Evolutionary conservation across 2,888 invertebrate genomes (phyloP).

Genomic region (Drosophila emarginata): DNA sequence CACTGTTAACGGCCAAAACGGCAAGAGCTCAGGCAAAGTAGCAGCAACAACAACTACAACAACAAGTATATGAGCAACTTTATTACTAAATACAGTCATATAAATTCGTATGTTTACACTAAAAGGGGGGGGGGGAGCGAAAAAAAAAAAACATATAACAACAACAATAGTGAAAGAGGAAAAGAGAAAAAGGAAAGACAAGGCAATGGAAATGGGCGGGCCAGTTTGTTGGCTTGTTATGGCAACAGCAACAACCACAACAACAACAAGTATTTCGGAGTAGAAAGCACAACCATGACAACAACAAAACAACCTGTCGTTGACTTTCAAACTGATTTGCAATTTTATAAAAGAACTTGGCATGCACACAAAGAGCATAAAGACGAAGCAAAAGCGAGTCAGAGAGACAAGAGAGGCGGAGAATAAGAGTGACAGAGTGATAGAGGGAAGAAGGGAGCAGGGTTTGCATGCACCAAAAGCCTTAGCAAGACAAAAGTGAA

Average conservation of each 20-base stretch:
- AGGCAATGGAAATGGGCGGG: not conserved
- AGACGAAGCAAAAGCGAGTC: not conserved
- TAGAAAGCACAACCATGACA: conserved; percentile 23
- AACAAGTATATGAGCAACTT: conserved; percentile 62
- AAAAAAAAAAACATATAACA: conserved; percentile 39
- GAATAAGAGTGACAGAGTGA: not conserved
- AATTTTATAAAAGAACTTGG: conserved; percentile 69
- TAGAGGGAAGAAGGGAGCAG: not conserved
- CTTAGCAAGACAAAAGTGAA: conserved; percentile 42
- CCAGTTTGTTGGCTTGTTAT: conserved; percentile 36
- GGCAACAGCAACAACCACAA: conserved; percentile 36
- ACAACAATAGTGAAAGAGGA: not conserved
- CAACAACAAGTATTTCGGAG: conserved; percentile 10
- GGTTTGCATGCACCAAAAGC: conserved; percentile 26
- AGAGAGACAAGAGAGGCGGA: not conserved
- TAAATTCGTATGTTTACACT: conserved; percentile 69
- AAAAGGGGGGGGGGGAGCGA: no score
- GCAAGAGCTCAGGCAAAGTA: conserved; percentile 15
- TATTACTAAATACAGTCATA: conserved; percentile 71
- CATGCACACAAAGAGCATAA: conserved; percentile 34
- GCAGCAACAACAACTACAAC: conserved; percentile 11
- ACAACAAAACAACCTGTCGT: conserved; percentile 60
- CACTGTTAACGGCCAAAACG: conserved; percentile 4
- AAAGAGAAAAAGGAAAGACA: not conserved
- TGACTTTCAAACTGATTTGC: conserved; percentile 77